A percentile compares a stretch with the other conserved stretches of the same genome.
phyloP scores from a whole-genome alignment of 2,888 invertebrate species.

The Orthosia incerta region DNA sequence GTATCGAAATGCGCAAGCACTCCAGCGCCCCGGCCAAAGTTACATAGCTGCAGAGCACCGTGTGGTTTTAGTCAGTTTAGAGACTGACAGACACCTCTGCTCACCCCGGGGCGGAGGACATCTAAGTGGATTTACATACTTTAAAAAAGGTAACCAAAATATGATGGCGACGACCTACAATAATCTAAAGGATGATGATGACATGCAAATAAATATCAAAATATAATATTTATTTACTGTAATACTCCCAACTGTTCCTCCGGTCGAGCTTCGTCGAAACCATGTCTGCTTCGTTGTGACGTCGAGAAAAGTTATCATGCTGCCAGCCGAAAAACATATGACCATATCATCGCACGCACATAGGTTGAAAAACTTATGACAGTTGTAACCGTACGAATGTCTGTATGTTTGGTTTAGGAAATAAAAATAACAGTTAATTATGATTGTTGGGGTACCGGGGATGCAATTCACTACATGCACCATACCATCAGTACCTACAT shows the following conservation, averaged over 20 bases:
- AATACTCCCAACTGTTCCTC: constrained; percentile 95
- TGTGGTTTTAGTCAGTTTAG: no score
- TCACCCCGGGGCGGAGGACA: no score
- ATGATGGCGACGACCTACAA: not conserved
- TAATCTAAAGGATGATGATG: no score
- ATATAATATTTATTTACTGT: constrained; percentile 87
- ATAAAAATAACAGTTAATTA: not conserved
- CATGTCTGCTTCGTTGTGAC: constrained; percentile 92
- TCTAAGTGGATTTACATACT: no score
- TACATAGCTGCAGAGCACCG: no score
- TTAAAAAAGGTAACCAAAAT: not conserved
- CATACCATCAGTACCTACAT: not conserved
- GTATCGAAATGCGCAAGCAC: no score
- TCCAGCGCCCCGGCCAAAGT: no score
- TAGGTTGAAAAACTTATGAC: constrained; percentile 95
- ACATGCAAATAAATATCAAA: constrained; percentile 8
- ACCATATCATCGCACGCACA: constrained; percentile 94
- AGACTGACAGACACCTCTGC: no score
- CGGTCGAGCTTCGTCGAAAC: constrained; percentile 94
- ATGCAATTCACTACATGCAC: no score
- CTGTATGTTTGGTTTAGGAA: constrained; percentile 84
- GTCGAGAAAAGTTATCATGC: constrained; percentile 94
- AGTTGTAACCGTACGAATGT: constrained; percentile 97
- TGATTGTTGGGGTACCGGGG: not conserved
- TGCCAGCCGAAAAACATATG: constrained; percentile 95